These are phyloP conservation scores for Pentamera pediparva DNA, from an alignment of 53 echinoderm and acorn worm species.

Conservation along the genomic window DNA sequence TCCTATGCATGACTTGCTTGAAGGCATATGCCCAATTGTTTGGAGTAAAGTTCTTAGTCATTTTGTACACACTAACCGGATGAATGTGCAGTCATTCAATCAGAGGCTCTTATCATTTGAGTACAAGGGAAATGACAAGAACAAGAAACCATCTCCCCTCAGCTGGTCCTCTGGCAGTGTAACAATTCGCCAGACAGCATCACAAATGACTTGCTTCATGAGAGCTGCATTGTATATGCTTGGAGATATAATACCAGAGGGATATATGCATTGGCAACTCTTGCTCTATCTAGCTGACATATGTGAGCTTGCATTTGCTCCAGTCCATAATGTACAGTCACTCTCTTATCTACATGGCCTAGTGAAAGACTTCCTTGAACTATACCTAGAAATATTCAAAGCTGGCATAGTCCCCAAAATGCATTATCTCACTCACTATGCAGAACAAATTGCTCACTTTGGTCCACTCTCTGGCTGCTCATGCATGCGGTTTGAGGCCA, in stretches of 20 bases:
- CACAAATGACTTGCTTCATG: conserved; percentile 22
- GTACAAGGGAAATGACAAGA: conserved; percentile 28
- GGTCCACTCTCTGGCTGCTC: background rate
- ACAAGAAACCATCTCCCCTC: conserved; percentile 18
- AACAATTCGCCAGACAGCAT: conserved; percentile 23
- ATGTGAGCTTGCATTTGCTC: conserved; percentile 21
- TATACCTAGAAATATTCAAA: background rate
- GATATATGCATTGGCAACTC: conserved; percentile 3
- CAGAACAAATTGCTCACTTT: background rate
- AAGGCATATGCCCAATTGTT: conserved; percentile 9
- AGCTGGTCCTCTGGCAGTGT: background rate
- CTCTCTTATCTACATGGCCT: conserved; percentile 4
- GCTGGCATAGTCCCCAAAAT: background rate
- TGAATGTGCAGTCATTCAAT: conserved; percentile 14
- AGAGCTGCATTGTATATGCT: conserved; percentile 17
- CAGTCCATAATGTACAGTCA: conserved; percentile 12
- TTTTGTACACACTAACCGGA: background rate
- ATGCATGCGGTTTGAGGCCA: background rate
- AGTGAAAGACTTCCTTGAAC: background rate
- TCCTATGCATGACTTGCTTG: conserved; percentile 8
- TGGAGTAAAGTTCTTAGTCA: conserved; percentile 7
- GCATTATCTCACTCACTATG: conserved; percentile 5
- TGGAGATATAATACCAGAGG: conserved; percentile 15
- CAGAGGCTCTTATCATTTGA: conserved; percentile 15
- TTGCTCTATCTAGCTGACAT: conserved; percentile 20